These are phyloP conservation scores for Jordanella pulchra DNA, from an alignment of 2,797 vertebrate species.

Conservation along the genomic window DNA sequence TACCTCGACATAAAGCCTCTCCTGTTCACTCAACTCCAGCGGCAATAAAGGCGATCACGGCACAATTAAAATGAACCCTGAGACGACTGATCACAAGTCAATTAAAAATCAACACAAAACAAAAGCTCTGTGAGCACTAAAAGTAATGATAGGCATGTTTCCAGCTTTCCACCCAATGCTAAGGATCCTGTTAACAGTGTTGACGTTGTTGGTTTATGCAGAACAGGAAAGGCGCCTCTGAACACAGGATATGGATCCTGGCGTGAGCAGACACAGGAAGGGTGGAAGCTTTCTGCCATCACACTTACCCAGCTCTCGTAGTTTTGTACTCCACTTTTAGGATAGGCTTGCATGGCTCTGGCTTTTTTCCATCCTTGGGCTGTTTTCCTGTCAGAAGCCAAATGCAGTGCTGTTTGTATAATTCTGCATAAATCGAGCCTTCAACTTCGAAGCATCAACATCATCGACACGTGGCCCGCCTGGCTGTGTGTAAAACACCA, in stretches of 20 bases:
- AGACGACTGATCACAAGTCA: not conserved
- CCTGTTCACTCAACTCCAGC: slow-evolving; percentile 4
- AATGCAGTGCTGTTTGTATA: not conserved
- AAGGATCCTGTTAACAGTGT: slow-evolving; percentile 8
- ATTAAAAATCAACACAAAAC: not conserved
- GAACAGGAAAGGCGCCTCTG: slow-evolving; percentile 63
- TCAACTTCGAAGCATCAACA: not conserved
- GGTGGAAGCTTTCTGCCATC: slow-evolving; percentile 37
- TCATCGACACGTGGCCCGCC: not conserved
- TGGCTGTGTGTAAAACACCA: slow-evolving; percentile 20
- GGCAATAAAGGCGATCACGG: not conserved
- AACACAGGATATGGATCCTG: slow-evolving; percentile 57
- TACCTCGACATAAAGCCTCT: slow-evolving; percentile 20
- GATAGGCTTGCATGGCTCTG: slow-evolving; percentile 98
- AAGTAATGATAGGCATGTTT: not conserved
- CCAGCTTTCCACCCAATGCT: not conserved
- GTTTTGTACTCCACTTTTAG: slow-evolving; percentile 99
- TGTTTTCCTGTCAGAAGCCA: slow-evolving; percentile 89
- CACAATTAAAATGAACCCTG: not conserved
- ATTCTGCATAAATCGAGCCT: not conserved
- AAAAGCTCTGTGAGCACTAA: not conserved
- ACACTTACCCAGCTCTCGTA: slow-evolving; percentile 90
- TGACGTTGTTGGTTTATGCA: slow-evolving; percentile 10
- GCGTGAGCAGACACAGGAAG: slow-evolving; percentile 60
- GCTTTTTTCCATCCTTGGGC: slow-evolving; percentile 98